phyloP scores from a whole-genome alignment of 2,113 vertebrate species.

The Tachysurus fulvidraco region DNA sequence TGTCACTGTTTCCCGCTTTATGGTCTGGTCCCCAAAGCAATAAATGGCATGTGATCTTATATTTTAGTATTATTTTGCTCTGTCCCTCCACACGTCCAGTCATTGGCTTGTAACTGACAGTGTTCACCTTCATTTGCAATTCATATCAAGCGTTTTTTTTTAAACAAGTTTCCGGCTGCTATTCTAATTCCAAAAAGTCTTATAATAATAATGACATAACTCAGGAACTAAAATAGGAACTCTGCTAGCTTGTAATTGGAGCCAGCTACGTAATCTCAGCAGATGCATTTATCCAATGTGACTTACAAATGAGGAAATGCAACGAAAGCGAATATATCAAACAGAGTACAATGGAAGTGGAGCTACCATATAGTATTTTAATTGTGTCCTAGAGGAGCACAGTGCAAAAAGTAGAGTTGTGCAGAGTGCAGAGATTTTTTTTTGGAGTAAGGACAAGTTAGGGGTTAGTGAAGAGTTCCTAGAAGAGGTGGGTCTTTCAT shows the following conservation, averaged over 20 bases:
- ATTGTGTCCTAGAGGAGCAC: no score
- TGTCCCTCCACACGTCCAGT: not conserved
- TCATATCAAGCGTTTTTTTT: not conserved
- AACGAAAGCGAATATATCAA: no score
- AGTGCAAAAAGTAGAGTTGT: no score
- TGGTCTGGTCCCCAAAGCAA: not conserved
- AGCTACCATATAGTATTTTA: no score
- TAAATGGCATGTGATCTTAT: not conserved
- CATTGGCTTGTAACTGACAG: not conserved
- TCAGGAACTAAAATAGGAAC: not conserved
- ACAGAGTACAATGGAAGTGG: no score
- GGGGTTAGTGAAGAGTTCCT: no score
- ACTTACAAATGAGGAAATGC: no score
- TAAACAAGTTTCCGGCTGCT: no score
- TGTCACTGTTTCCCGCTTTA: not conserved
- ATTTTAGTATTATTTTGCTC: no score
- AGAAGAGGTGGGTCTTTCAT: no score
- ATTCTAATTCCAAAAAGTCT: not conserved
- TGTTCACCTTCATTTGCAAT: not conserved
- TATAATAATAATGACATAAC: not conserved
- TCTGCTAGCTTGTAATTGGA: not conserved
- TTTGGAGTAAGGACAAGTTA: no score
- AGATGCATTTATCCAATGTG: not conserved
- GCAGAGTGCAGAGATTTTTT: no score
- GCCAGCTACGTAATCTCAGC: not conserved